Base-by-base conservation (phyloP, 2,888 invertebrate genomes). In the Euzophera pinguis region DNA sequence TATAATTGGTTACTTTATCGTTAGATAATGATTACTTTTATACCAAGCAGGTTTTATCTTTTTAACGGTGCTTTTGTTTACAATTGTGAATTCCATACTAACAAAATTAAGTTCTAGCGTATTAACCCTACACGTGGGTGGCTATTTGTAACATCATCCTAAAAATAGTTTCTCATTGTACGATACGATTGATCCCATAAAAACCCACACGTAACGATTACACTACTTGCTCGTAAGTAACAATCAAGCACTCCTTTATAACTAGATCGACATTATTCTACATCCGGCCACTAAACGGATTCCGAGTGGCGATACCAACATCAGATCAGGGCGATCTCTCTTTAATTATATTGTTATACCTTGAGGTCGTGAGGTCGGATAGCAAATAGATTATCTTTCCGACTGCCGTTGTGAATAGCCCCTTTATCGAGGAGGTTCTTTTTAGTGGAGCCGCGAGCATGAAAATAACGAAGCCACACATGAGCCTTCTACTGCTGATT, bases 261-360 rank as follows among this genome's bases (percentile, higher is more conserved):
- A 78, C 78, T 65, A 73, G 73, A 65, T 73, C 76, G 79, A 82
- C 83, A n/a, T n/a, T n/a, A n/a, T n/a, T n/a, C n/a, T n/a, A n/a
- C n/a, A 86, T 85, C 86, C 86, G 86, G 78, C 69, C 75, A 63
- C 71, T 74, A 73, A 77, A 71, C 69, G 68, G 69, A 72, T 57
- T 55, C 54, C 35, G 41, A 57, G 65, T 63, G 60, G 64, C 62
- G 52, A 64, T 68, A 65, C 67, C 65, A 53, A 56, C 59, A 64
- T 62, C 61, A 65, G 68, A 73, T 71, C 69, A 65, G 62, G 63
- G 60, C 74, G 81, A 84, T 84, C 84, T 84, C 83, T 79, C 84
- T 89, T 88, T 90, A 90, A 90, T 90, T 88, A 90, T 89, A 89
- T 89, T 87, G 89, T 90, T 84, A 85, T 81, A 76, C 69, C 77